These are phyloP conservation scores for Muraenolepis orangiensis DNA, from an alignment of 2,797 vertebrate genomes.

Conservation along the genomic window DNA sequence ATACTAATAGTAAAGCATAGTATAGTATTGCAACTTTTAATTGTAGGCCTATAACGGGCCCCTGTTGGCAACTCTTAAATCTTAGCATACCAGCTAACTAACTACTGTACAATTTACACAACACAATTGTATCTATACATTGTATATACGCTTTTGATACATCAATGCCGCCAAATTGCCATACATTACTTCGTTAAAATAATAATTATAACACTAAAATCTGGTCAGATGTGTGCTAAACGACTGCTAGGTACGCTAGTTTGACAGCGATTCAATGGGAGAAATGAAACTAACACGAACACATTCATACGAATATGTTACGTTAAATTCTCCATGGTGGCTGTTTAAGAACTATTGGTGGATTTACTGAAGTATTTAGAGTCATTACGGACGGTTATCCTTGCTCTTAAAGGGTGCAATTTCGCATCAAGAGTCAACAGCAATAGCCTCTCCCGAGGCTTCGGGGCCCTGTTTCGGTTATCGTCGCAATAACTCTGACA, in stretches of 20 bases:
- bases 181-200: neutral
- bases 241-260: slow-evolving; percentile 36
- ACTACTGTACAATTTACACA: neutral
- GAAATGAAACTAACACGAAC: neutral
- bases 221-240: slow-evolving; percentile 21
- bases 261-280: slow-evolving; percentile 21
- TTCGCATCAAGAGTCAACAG: too few relatives aligned
- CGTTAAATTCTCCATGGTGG: neutral
- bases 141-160: neutral
- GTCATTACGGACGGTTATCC: too few relatives aligned
- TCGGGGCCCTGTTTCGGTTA: slow-evolving; percentile 60
- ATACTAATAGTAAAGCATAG: too few relatives aligned
- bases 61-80: neutral
- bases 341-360: neutral
- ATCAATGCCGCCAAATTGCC: neutral
- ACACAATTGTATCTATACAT: neutral
- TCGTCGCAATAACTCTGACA: slow-evolving; percentile 40
- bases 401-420: too few relatives aligned
- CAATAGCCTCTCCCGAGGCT: slow-evolving; percentile 53
- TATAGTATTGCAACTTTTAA: slow-evolving; percentile 32
- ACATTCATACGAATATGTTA: neutral
- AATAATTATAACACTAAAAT: neutral
- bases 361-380: neutral
- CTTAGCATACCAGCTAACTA: neutral
- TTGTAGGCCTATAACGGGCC: slow-evolving; percentile 23